Evolutionary conservation across 2,797 vertebrate species (phyloP), one percentile per base, ranked within the genome.

Genomic region (Cynodonichthys magdalenae): DNA sequence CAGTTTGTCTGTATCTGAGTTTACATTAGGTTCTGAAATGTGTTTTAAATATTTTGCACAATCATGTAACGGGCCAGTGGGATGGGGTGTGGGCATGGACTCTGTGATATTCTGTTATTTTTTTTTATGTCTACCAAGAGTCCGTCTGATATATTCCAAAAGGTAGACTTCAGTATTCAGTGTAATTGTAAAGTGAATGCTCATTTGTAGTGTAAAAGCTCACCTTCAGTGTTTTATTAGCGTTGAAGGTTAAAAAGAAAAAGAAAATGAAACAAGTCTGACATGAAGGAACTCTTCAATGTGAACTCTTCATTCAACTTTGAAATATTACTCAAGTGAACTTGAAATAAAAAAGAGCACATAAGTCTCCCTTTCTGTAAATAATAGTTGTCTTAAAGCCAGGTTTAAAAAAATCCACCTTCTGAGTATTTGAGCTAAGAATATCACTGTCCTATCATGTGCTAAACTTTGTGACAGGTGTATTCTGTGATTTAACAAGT

Each of bases 401-500:
- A 81, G 52, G 56, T 24, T 24, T 24, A 63, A 49, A 55, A 41
- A 28, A 62, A 71, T 77, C 64, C 81, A 74, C 69, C 75, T 78
- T 82, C 66, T 82, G 2, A 94, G 88, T 95, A 93, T 87, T 93
- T 85, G 88, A 74, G 83, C 87, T 90, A 85, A 85, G 69, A 81
- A 87, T 88, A 85, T 89, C 66, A 81, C 89, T 87, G 87, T 91
- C 87, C 90, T 94, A 91, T 93, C 92, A 93, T 95, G 94, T 92
- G 82, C 92, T 94, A 90, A 93, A 91, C 88, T 91, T 93, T 94
- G 93, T 96, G 93, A 94, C 92, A 92, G 94, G 74, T 89, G 83
- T 90, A 86, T 89, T 90, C 86, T 80, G 85, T 92, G 86, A 79
- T 85, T 88, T 66, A 80, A 79, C 42, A 78, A 76, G 71, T 81